Base-by-base conservation (phyloP, 1,140 invertebrate species). In the Musca domestica region DNA sequence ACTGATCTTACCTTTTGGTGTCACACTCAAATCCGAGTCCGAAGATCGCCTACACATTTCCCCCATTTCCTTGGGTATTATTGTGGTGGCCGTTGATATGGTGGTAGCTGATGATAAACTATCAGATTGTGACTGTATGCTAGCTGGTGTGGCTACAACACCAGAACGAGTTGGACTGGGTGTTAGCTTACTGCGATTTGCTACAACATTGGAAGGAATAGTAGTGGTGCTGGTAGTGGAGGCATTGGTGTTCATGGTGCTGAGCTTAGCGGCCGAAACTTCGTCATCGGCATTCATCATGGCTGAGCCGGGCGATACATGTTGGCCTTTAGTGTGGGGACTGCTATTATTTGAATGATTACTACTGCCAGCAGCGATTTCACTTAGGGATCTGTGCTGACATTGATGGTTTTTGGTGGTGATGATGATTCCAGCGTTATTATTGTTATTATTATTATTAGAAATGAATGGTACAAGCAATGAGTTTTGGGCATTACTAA, bases 21-120 rank as follows among this genome's bases (percentile, higher is more conserved):
- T 94, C 41, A 95, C 89, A 83, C 92, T 95, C 56, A 96, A 83
- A 83, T 98, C 95, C 2, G 95, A 96, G 81, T 97, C 95, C 4
- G 95, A 96, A 0, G 94, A 95, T 68, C 95, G 85, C 56, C 94
- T 84, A 75, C 91, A 89, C 66, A 91, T 88, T 68, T 85, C 81
- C 46, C 76, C 72, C 48, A 73, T 58, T 25, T 72, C 72, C 30
- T 76, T 78, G 30, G 68, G 54, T 61, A 66, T 69, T 49, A 79
- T 77, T n/a, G 78, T 76, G 7, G 76, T 74, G 6, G 74, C 74
- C 22, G 78, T 78, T 27, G 76, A 74, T 54, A 73, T 51, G 10
- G 76, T 73, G 0, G 77, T 67, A 17, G 51, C 41, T 15, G 76
- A 77, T 17, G 76, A 78, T 23, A 73, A 73, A 69, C 75, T 78